Evolutionary conservation across 2,888 invertebrate genomes (phyloP), one percentile per base, ranked within the genome.

Genomic region (Smittia aterrima): DNA sequence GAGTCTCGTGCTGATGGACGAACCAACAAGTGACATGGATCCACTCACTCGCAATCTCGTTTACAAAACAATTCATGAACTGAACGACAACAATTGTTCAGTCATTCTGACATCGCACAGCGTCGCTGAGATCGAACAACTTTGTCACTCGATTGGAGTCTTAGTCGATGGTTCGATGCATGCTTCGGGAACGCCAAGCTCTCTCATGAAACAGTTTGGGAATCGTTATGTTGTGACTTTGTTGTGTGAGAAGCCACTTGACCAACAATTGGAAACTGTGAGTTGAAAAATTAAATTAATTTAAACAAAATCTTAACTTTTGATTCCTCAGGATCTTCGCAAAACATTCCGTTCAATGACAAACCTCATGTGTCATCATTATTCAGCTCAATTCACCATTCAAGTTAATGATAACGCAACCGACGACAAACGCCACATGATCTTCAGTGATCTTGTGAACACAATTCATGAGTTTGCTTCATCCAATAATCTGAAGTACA

Each of bases 21-120:
- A 92, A 79, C 92, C 91, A 0, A 90, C 90, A 0, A 88, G 87
- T 74, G 90, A 90, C 4, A 89, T 90, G 75, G 90, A 91, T 83
- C 90, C 90, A 4, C 81, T 84, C 1, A 83, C 83, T 1, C 78
- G 83, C 18, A 79, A 80, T 1, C 78, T 83, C 74, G 81, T 83
- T 7, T 83, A 83, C 75, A 79, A 79, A 20, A 80, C 83, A 32
- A 82, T 83, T 25, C 79, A 79, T 53, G 79, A 81, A 47, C 76
- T 83, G 58, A 76, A 82, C 24, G 76, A 78, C 1, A 79, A 80
- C 0, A 79, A 80, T 1, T 79, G 83, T 0, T 81, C 82, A 0
- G 80, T 83, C 1, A 79, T 83, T n/a, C 77, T 83, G 1, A 83
- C 83, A 0, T 83, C 83, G 1, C 83, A 83, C 76, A 82, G 83